Percentiles rank a stretch among this genome's conserved stretches.
Conservation (phyloP, 1,140 invertebrate species). For the Caerostris extrusa region DNA sequence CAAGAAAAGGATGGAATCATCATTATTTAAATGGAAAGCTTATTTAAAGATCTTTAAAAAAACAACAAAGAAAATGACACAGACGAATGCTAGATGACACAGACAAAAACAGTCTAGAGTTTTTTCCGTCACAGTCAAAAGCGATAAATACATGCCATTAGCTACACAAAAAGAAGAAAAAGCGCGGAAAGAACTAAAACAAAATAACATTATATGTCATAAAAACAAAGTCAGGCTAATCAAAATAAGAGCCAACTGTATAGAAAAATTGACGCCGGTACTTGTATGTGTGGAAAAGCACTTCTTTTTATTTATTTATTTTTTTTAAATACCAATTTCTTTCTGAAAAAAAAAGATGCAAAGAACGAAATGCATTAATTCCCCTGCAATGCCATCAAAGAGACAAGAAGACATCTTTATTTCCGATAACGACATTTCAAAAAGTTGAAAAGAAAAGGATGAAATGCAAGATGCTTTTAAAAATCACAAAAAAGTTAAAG, state of each 20-base stretch:
- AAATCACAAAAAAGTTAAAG: constrained; percentile 68
- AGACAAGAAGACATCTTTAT: constrained; percentile 73
- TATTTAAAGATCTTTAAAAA: not conserved
- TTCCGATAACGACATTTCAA: constrained; percentile 76
- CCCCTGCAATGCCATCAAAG: constrained; percentile 56
- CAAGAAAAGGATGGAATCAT: not conserved
- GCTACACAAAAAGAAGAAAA: not conserved
- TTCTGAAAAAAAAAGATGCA: not conserved
- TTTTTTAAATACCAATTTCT: constrained; percentile 55
- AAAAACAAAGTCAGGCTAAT: constrained; percentile 60
- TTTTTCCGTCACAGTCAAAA: not conserved
- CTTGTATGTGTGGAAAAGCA: not conserved
- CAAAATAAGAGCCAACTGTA: constrained; percentile 60
- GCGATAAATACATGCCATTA: constrained; percentile 50
- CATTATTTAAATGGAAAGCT: not conserved
- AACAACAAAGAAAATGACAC: not conserved
- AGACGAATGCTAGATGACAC: not conserved
- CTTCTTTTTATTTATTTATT: constrained; percentile 20
- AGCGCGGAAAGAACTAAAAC: not conserved
- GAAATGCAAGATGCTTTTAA: constrained; percentile 68
- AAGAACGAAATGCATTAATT: constrained; percentile 46
- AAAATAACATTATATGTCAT: constrained; percentile 45
- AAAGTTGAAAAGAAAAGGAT: constrained; percentile 65
- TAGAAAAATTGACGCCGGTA: constrained; percentile 13
- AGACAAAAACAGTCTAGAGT: not conserved